Evolutionary conservation across 2,797 vertebrate genomes (phyloP), one percentile per base, ranked within the genome.

Genomic region (Tiaroga cobitis): DNA sequence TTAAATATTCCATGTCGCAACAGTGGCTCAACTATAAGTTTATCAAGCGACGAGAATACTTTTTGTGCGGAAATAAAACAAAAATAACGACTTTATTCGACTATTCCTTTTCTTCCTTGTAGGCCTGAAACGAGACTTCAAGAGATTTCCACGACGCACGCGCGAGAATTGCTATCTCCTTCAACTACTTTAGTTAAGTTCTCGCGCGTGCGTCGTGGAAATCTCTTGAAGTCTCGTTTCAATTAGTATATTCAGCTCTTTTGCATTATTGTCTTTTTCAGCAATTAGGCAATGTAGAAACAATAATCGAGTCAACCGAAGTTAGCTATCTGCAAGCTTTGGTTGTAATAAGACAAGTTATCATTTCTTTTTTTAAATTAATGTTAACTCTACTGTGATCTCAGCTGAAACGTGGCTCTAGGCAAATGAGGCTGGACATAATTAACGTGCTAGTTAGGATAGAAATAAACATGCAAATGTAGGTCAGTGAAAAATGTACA

Each of bases 361-460:
- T 59, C 4, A 18, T 46, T 79, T 59, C 63, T 6, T 59, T 73
- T 46, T 73, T 70, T 59, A 41, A 78, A 84, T 72, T 19, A 37
- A 85, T 72, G 26, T 32, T 65, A 83, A 76, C 41, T 65, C 56
- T 75, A 76, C 70, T 43, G 56, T 83, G 67, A 63, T 73, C 73
- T 61, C 37, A 24, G 15, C 54, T 85, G 21, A 79, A 78, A 73
- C 16, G 15, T 79, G 24, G 70, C 81, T 54, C 76, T 24, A 5
- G 61, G 65, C 59, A 78, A 83, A 74, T 79, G 32, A 87, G 67
- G 77, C n/a, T 78, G 61, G 54, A 83, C 81, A 49, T 80, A 83
- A 84, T 84, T 84, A 84, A 75, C 69, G 21, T 80, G 86, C 76
- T 67, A 80, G 68, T 73, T 72, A 63, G 73, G 67, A 83, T 61